These are phyloP conservation scores for Macrotrachela quadricornifera DNA, from an alignment of 1,140 invertebrate genomes.

Conservation along the genomic window DNA sequence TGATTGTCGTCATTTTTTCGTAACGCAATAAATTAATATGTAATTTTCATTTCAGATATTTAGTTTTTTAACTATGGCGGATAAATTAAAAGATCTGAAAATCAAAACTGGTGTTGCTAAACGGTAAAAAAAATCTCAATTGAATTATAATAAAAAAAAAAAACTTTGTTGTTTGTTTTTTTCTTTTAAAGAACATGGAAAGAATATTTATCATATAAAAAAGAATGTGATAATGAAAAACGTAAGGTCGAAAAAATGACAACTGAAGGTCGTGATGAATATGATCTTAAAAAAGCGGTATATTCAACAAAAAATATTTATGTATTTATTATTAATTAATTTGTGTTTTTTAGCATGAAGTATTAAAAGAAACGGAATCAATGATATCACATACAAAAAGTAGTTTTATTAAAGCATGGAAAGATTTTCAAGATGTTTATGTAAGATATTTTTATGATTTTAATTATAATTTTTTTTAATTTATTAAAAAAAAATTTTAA, in stretches of 20 bases:
- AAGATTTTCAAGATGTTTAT: no score
- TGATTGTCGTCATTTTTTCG: not conserved
- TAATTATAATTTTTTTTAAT: no score
- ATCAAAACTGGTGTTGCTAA: conserved; percentile 7
- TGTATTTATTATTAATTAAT: no score
- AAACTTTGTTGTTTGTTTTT: not conserved
- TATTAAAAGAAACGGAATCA: no score
- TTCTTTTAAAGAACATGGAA: not conserved
- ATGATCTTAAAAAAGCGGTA: conserved; percentile 5
- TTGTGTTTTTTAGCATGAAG: no score
- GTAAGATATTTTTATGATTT: no score
- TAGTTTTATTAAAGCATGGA: no score
- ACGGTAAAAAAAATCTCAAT: not conserved
- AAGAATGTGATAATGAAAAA: not conserved
- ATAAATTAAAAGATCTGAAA: conserved; percentile 1
- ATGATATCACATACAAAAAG: no score
- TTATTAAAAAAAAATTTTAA: no score
- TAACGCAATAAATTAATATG: not conserved
- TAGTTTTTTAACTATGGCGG: not conserved
- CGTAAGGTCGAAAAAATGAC: conserved; percentile 6
- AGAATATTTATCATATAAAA: conserved; percentile 4
- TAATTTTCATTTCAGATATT: not conserved
- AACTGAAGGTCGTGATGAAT: conserved; percentile 6
- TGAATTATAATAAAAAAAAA: not conserved
- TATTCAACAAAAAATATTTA: no score